phyloP scores from a whole-genome alignment of 1,140 invertebrate species.

The Achroia grisella region DNA sequence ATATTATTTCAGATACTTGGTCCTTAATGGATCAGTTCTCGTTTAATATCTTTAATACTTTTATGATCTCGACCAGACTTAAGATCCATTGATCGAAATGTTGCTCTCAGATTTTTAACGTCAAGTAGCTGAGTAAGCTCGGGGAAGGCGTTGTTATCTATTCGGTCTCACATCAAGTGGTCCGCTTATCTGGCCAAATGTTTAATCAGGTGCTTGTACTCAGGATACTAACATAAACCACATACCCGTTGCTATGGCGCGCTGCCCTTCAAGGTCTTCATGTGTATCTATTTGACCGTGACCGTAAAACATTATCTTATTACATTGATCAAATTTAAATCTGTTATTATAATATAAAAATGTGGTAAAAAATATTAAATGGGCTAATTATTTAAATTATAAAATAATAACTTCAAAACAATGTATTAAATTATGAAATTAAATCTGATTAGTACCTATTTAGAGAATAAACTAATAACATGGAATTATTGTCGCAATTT shows the following conservation, averaged over 20 bases:
- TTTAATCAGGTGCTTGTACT: slow-evolving; percentile 61
- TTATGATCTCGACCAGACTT: neutral
- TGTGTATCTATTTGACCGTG: slow-evolving; percentile 42
- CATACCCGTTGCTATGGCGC: slow-evolving; percentile 22
- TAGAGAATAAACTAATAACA: too few species aligned
- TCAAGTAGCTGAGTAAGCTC: slow-evolving; percentile 32
- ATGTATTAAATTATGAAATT: too few species aligned
- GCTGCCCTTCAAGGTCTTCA: slow-evolving; percentile 36
- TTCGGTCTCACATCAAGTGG: slow-evolving; percentile 61
- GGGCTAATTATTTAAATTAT: too few species aligned
- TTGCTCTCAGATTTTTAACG: neutral
- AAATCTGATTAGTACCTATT: too few species aligned
- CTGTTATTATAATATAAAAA: too few species aligned
- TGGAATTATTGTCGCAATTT: too few species aligned
- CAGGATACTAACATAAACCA: slow-evolving; percentile 42
- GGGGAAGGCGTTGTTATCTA: slow-evolving; percentile 60
- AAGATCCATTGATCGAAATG: neutral
- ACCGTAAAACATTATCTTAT: slow-evolving; percentile 37
- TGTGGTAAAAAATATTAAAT: too few species aligned
- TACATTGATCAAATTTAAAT: slow-evolving; percentile 36
- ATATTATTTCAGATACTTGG: slow-evolving; percentile 6
- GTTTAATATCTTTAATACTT: slow-evolving; percentile 3
- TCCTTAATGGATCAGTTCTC: slow-evolving; percentile 1
- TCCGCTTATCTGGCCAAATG: slow-evolving; percentile 58
- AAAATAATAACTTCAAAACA: too few species aligned